phyloP scores from a whole-genome alignment of 2,113 vertebrate genomes.

The Genyomyrus donnyi region DNA sequence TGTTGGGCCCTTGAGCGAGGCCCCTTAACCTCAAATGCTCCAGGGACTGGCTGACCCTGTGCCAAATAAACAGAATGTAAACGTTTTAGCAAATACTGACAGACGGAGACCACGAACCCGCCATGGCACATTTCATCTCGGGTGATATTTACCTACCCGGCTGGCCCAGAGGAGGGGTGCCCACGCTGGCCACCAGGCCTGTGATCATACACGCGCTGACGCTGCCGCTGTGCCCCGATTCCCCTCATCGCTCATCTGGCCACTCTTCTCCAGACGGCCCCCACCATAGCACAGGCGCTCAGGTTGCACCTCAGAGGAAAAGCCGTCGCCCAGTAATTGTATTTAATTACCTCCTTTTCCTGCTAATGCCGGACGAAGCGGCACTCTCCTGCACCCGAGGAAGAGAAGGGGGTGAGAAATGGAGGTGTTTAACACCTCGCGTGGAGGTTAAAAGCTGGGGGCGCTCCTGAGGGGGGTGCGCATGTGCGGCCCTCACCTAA shows the following conservation, averaged over 20 bases:
- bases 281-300: not conserved
- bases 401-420: constrained; percentile 3
- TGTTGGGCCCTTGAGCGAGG: not conserved
- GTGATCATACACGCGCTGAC: not conserved
- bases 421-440: constrained; percentile 15
- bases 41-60: not conserved
- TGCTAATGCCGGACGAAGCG: not conserved
- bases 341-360: constrained; percentile 12
- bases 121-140: not conserved
- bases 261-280: too few relatives aligned
- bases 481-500: not conserved
- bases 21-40: not conserved
- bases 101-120: not conserved
- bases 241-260: not conserved
- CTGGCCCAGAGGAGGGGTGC: not conserved
- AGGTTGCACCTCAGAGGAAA: not conserved
- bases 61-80: not conserved
- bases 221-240: not conserved
- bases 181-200: not conserved
- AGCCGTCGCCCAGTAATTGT: not conserved
- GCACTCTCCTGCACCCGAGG: not conserved
- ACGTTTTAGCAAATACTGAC: not conserved
- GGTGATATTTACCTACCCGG: not conserved
- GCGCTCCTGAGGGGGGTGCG: not conserved
- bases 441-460: constrained; percentile 17